Percentiles rank a stretch among this genome's conserved stretches.
These are phyloP conservation scores for Calliphora vomitoria DNA, from an alignment of 2,888 invertebrate genomes.

Conservation along the genomic window DNA sequence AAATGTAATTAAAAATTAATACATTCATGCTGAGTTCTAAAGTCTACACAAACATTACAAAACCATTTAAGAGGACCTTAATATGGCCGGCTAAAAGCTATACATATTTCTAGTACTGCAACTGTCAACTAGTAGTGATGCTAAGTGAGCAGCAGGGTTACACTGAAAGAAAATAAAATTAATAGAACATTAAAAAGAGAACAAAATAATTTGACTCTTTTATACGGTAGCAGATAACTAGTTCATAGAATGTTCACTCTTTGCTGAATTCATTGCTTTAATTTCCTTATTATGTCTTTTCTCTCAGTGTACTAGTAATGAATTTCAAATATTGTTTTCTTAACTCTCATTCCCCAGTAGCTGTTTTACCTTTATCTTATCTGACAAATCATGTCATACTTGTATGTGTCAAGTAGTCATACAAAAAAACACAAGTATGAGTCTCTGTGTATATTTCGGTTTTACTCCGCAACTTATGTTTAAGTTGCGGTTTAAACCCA, in stretches of 20 bases:
- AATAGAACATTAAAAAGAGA: no score
- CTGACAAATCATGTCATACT: slow-evolving; percentile 70
- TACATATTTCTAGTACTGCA: not conserved
- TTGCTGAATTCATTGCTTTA: not conserved
- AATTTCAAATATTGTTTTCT: slow-evolving; percentile 12
- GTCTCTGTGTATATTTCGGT: not conserved
- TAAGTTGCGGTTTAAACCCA: slow-evolving; percentile 26
- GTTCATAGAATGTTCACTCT: no score
- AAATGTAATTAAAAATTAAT: slow-evolving; percentile 78
- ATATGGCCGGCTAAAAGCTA: not conserved
- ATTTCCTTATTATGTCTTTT: not conserved
- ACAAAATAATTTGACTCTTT: no score
- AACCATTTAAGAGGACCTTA: slow-evolving; percentile 1
- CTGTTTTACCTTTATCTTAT: slow-evolving; percentile 65
- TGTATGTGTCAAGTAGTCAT: slow-evolving; percentile 56
- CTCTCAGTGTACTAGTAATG: slow-evolving; percentile 35
- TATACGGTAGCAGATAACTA: no score
- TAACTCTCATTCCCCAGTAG: slow-evolving; percentile 52
- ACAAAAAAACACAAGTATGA: not conserved
- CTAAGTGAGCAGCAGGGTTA: not conserved
- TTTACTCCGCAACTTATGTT: not conserved
- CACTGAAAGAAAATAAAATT: not conserved
- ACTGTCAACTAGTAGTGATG: not conserved
- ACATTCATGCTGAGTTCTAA: slow-evolving; percentile 72
- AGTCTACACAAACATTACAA: slow-evolving; percentile 37